phyloP scores from a whole-genome alignment of 2,113 vertebrate species.

The Excalfactoria chinensis region DNA sequence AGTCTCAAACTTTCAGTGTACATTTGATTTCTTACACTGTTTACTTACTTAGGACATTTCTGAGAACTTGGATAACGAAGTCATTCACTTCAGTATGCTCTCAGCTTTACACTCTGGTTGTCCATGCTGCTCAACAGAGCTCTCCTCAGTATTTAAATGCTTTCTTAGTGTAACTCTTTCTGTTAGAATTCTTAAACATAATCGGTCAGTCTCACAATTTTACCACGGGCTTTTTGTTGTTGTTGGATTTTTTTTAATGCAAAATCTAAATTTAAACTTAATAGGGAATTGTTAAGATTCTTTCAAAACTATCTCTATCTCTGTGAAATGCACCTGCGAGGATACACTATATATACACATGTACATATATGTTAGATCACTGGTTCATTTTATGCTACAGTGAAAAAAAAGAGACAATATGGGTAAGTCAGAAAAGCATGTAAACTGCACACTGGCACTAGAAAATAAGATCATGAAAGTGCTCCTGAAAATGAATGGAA shows the following conservation, averaged over 20 bases:
- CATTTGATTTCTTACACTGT: neutral
- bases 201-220: neutral
- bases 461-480: neutral
- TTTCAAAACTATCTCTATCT: neutral
- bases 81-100: rapidly evolving
- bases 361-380: neutral
- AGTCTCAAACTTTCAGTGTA: neutral
- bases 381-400: neutral
- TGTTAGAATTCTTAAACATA: neutral
- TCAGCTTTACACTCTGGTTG: neutral
- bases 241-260: neutral
- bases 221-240: neutral
- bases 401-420: neutral
- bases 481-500: neutral
- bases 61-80: neutral
- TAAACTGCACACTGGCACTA: neutral
- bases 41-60: neutral
- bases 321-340: neutral
- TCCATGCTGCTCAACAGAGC: neutral
- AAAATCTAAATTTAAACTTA: neutral
- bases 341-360: neutral
- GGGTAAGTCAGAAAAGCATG: neutral
- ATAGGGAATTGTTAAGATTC: neutral
- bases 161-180: neutral
- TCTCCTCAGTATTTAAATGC: neutral